Base-by-base conservation (phyloP, 2,797 vertebrate genomes). In the Synaphobranchus kaupii region DNA sequence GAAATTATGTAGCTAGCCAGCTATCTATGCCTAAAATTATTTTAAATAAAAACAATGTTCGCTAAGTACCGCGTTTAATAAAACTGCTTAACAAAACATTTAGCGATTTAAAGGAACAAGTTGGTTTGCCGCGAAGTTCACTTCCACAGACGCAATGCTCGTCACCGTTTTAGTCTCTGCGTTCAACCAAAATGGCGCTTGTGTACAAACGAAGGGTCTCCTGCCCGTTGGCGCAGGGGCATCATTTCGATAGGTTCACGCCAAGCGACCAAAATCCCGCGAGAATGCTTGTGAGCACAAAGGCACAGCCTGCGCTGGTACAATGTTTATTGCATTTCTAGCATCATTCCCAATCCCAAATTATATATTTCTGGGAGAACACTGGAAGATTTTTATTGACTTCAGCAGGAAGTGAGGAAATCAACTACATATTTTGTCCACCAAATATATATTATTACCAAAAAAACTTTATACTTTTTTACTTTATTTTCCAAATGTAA, bases 151-250 rank as follows among this genome's bases (percentile, higher is more conserved):
- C 83, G 73, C 60, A 52, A 34, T 10, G 17, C 47, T 81, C 2
- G 4, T 8, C 7, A 15, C 78, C 44, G 9, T 47, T 48, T 66
- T 25, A 28, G n/a, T 47, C 80, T 60, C 78, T 83, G 47, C n/a
- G 84, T 52, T 81, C 63, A 60, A 52, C 20, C 87, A 88, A 88
- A 88, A 88, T 88, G 87, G 87, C 87, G 87, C 76, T 73, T 48
- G 10, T 83, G 39, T 85, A 85, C 60, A 22, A 34, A 48, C 48
- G 66, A 63, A 84, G 87, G 87, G 87, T 85, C 78, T 83, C 87
- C 73, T 73, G 58, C 52, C 47, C 76, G 22, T 1, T 34, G 50
- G n/a, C 31, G 28, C 17, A 88, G 84, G 84, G 87, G 60, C 76
- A n/a, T 68, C 48, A 71, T 48, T 52, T 71, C 71, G 13, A 68